Base-by-base conservation (phyloP, 2,888 invertebrate species). In the Caenorhabditis parvicauda region DNA sequence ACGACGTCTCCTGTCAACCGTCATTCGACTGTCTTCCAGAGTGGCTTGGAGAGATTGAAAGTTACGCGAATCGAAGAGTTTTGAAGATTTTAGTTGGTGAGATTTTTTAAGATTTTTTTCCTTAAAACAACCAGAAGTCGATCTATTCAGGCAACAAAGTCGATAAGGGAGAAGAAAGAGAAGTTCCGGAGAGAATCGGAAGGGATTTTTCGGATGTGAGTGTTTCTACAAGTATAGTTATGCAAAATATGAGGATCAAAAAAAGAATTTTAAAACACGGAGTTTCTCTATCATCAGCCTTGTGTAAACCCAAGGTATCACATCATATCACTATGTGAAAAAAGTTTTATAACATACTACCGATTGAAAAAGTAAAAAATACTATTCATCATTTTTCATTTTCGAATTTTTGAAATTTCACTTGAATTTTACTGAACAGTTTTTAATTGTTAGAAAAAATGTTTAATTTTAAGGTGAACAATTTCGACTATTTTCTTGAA, bases 21-120 rank as follows among this genome's bases (percentile, higher is more conserved):
- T 93, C 94, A 4, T 96, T 95, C 82, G 95, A 96, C 82, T 93
- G 93, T 82, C 85, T 96, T 72, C 92, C 93, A 0, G 93, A 94
- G 82, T 96, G 95, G 95, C 86, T 96, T 50, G 85, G 92, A 65
- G 95, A 96, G 87, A 94, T 96, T 70, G 93, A 95, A 82, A 92
- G 93, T 82, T 95, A 95, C 84, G 94, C 95, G 51, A 93, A 91
- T 83, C 89, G 89, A 81, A 92, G 92, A 85, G 93, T 93, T 59
- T 86, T 94, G 64, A 88, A 91, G 84, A 91, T 92, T 85, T 87
- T 94, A 85, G 93, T 94, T 77, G 94, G 93, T 89, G 77, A 85
- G 88, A 49, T 12, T 48, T 45, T 12, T 58, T 2, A n/a, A 39
- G 22, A 17, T 39, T 9, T 7, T 12, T 14, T 12, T 7, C 32